These are phyloP conservation scores for Microtus montanus DNA, from an alignment of 2,113 vertebrate genomes.

Conservation along the genomic window DNA sequence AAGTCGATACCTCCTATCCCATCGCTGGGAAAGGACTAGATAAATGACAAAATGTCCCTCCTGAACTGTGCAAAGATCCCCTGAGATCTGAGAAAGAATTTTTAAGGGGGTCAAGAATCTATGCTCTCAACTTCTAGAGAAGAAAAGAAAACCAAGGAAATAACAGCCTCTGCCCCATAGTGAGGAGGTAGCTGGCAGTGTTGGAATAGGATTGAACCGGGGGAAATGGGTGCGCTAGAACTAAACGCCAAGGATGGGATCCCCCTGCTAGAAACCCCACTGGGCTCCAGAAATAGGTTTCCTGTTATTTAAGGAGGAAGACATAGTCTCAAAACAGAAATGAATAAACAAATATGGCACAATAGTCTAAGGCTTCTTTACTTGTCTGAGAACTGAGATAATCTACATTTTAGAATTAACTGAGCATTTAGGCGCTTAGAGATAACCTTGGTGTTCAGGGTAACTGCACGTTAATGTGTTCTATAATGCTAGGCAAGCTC, in stretches of 20 bases:
- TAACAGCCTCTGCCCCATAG: neutral
- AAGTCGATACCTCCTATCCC: neutral
- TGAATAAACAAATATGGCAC: neutral
- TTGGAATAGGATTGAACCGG: neutral
- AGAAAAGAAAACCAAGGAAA: neutral
- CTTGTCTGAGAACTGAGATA: neutral
- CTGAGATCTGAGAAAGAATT: neutral
- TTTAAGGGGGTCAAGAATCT: neutral
- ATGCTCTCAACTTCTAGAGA: conserved; percentile 7
- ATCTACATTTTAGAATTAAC: conserved; percentile 49
- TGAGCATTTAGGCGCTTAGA: neutral
- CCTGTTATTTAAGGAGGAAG: neutral
- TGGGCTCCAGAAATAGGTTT: neutral
- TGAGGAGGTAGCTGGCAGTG: neutral
- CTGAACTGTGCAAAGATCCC: conserved; percentile 16
- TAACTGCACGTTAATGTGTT: neutral
- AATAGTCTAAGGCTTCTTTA: neutral
- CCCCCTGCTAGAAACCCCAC: neutral
- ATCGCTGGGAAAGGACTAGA: conserved; percentile 16
- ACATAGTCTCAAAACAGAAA: conserved; percentile 35
- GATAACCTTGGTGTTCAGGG: neutral
- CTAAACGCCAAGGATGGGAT: neutral
- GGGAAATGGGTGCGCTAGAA: neutral
- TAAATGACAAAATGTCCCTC: conserved; percentile 27
- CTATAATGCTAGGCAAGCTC: neutral